Evolutionary conservation across 2,797 vertebrate species (phyloP).

Genomic region (Poeciliopsis turneri): DNA sequence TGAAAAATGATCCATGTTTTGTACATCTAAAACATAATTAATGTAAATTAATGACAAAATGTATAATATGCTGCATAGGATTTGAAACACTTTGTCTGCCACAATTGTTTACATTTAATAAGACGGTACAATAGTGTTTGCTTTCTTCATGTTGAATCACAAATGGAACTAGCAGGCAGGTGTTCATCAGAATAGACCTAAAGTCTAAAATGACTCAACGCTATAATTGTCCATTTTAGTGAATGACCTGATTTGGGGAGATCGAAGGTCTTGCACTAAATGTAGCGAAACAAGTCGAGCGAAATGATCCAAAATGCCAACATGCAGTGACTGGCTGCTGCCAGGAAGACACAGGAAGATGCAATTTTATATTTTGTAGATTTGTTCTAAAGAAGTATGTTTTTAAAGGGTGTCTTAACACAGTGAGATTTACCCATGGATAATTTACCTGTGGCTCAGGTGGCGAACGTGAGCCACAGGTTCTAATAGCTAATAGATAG

Average conservation of each 20-base stretch:
- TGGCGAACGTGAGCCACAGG: neutral
- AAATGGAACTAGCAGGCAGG: neutral
- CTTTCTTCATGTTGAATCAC: neutral
- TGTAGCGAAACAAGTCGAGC: no score
- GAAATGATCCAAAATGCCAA: no score
- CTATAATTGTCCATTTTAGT: neutral
- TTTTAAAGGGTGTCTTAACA: neutral
- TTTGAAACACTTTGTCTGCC: neutral
- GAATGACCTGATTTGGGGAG: neutral
- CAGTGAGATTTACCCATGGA: neutral
- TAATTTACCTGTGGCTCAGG: neutral
- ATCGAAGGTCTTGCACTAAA: no score
- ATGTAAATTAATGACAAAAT: neutral
- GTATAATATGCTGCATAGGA: neutral
- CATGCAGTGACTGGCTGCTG: no score
- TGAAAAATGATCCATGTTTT: neutral
- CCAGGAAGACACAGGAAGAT: no score
- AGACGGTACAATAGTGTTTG: neutral
- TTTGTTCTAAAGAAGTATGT: no score
- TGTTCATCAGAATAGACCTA: neutral
- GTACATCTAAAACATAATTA: conserved; percentile 12
- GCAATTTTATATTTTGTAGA: no score
- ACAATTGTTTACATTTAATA: neutral
- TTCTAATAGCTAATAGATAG: neutral
- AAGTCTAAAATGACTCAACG: neutral